Conservation (phyloP, 2,797 vertebrate species). For the Rhinella marina region DNA sequence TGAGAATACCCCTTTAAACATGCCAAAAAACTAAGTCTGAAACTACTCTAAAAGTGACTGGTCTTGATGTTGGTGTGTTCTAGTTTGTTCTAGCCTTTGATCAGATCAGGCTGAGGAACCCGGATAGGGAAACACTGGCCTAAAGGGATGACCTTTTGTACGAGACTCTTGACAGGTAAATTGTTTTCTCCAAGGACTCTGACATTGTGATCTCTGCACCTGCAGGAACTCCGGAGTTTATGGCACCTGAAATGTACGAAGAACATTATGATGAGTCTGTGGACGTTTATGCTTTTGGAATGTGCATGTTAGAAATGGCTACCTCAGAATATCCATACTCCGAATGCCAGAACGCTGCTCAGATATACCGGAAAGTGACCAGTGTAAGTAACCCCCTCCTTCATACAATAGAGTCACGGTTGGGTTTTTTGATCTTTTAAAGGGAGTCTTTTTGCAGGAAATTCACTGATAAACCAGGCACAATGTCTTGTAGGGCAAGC, state of each 20-base stretch:
- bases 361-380: slow-evolving; percentile 98
- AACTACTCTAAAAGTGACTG: too few species aligned
- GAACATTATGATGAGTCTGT: slow-evolving; percentile 97
- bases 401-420: not conserved
- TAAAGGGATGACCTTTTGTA: too few species aligned
- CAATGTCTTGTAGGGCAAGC: too few species aligned
- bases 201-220: slow-evolving; percentile 11
- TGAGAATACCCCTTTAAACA: too few species aligned
- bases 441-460: too few species aligned
- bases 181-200: not conserved
- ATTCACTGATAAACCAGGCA: too few species aligned
- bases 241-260: slow-evolving; percentile 99
- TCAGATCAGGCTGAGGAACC: too few species aligned
- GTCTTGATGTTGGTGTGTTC: too few species aligned
- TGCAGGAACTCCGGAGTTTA: slow-evolving; percentile 95
- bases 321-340: slow-evolving; percentile 98
- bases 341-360: slow-evolving; percentile 97
- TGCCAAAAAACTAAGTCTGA: too few species aligned
- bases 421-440: not conserved
- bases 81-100: too few species aligned
- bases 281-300: slow-evolving; percentile 97
- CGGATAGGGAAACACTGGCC: too few species aligned
- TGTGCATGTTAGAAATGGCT: slow-evolving; percentile 99
- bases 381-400: slow-evolving; percentile 83
- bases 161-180: not conserved